A percentile compares a stretch with the other conserved stretches of the same genome.
phyloP scores from a whole-genome alignment of 2,113 vertebrate genomes.

The Collichthys lucidus region DNA sequence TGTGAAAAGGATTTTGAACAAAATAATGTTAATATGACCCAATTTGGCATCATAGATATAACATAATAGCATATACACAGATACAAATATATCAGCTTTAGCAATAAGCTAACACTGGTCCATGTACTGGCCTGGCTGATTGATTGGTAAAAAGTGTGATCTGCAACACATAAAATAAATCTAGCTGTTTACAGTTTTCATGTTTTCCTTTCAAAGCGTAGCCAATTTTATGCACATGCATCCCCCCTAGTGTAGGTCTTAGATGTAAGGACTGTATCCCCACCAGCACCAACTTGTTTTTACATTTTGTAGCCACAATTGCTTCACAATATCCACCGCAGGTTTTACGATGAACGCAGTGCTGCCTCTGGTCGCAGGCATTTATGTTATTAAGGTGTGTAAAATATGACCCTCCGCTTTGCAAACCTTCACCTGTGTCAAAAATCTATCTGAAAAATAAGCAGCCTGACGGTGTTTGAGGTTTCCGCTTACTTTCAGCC shows the following conservation, averaged over 20 bases:
- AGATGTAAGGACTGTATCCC: neutral
- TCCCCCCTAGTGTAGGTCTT: neutral
- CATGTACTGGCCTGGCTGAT: too few species aligned
- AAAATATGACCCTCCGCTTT: constrained; percentile 15
- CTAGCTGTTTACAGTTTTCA: too few species aligned
- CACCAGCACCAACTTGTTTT: constrained; percentile 16
- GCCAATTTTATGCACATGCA: neutral
- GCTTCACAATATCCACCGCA: constrained; percentile 1
- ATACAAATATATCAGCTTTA: too few species aligned
- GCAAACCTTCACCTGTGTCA: constrained; percentile 9
- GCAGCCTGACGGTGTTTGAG: constrained; percentile 6
- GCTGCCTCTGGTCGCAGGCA: neutral
- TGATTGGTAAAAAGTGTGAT: too few species aligned
- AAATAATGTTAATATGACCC: neutral
- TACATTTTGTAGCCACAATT: neutral
- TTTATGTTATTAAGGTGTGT: constrained; percentile 1
- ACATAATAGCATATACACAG: too few species aligned
- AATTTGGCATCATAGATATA: neutral
- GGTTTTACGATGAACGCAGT: constrained; percentile 12
- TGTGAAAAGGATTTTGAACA: neutral
- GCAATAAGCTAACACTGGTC: too few species aligned
- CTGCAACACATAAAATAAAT: too few species aligned
- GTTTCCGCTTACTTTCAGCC: constrained; percentile 12
- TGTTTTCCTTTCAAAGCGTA: constrained; percentile 1
- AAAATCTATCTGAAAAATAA: constrained; percentile 7